A percentile compares a stretch with the other conserved stretches of the same genome.
phyloP scores from a whole-genome alignment of 2,113 vertebrate species.

The Sander lucioperca region DNA sequence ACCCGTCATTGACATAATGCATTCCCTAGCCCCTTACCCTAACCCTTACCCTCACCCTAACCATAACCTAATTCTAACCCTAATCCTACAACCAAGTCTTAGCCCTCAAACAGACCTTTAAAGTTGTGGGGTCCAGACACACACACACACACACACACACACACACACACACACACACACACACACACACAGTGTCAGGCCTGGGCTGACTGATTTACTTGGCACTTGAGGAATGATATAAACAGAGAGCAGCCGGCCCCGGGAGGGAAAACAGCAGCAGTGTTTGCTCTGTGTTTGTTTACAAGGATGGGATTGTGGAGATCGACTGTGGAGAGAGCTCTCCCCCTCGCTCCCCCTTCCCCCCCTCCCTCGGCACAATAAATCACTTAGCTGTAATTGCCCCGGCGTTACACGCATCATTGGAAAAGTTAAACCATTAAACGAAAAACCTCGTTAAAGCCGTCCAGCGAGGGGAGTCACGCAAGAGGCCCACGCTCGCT shows the following conservation, averaged over 20 bases:
- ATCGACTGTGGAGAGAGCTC: background rate
- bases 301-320: slow-evolving; percentile 69
- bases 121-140: too few relatives aligned
- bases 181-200: too few relatives aligned
- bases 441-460: slow-evolving; percentile 78
- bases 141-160: too few relatives aligned
- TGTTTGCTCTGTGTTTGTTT: slow-evolving; percentile 83
- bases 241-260: slow-evolving; percentile 75
- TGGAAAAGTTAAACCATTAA: slow-evolving; percentile 85
- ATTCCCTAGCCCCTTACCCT: too few relatives aligned
- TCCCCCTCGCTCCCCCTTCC: slow-evolving; percentile 19
- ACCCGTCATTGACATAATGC: too few relatives aligned
- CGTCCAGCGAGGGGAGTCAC: slow-evolving; percentile 46
- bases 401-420: slow-evolving; percentile 76
- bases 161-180: too few relatives aligned
- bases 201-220: slow-evolving; percentile 86
- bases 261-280: slow-evolving; percentile 67
- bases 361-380: slow-evolving; percentile 68
- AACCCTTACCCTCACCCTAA: too few relatives aligned
- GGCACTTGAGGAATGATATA: slow-evolving; percentile 81
- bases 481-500: slow-evolving; percentile 21
- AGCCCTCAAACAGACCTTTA: too few relatives aligned
- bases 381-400: slow-evolving; percentile 83
- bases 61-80: too few relatives aligned
- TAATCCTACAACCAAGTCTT: too few relatives aligned